Evolutionary conservation across 2,888 invertebrate genomes (phyloP).

Genomic region (Beris chalybata): DNA sequence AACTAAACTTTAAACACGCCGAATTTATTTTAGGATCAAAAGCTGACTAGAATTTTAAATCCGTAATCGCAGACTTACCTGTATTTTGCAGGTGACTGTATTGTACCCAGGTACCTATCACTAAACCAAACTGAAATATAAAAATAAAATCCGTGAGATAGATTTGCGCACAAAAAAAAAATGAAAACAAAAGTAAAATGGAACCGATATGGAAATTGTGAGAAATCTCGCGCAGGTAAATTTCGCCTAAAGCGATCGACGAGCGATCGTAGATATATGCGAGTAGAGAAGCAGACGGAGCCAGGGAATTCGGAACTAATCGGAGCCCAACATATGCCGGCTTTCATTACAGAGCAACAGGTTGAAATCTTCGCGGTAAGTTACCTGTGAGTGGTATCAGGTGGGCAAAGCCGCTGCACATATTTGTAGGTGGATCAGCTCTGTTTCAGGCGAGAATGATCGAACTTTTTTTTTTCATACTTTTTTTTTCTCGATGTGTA

Average conservation of each 20-base stretch:
- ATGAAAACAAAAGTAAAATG: too few species aligned
- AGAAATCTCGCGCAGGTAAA: conserved; percentile 8
- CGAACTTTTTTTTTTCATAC: neutral
- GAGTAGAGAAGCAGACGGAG: conserved; percentile 6
- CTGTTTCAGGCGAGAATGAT: conserved; percentile 21
- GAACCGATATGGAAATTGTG: conserved; percentile 1
- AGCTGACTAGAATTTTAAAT: too few species aligned
- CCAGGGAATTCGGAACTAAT: conserved; percentile 22
- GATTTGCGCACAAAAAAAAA: too few species aligned
- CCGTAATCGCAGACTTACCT: too few species aligned
- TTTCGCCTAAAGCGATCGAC: conserved; percentile 11
- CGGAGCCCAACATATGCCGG: conserved; percentile 19
- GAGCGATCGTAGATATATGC: neutral
- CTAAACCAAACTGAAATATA: too few species aligned
- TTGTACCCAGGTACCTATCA: too few species aligned
- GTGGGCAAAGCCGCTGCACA: conserved; percentile 15
- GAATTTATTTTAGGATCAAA: too few species aligned
- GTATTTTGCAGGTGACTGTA: too few species aligned
- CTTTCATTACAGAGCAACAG: conserved; percentile 22
- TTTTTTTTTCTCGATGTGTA: neutral
- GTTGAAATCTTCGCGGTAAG: conserved; percentile 17
- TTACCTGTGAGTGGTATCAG: conserved; percentile 12
- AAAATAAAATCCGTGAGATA: too few species aligned
- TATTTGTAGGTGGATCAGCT: conserved; percentile 20
- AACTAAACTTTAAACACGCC: too few species aligned